Evolutionary conservation across 2,888 invertebrate genomes (phyloP).

Genomic region (Lasioglossum oenotherae): DNA sequence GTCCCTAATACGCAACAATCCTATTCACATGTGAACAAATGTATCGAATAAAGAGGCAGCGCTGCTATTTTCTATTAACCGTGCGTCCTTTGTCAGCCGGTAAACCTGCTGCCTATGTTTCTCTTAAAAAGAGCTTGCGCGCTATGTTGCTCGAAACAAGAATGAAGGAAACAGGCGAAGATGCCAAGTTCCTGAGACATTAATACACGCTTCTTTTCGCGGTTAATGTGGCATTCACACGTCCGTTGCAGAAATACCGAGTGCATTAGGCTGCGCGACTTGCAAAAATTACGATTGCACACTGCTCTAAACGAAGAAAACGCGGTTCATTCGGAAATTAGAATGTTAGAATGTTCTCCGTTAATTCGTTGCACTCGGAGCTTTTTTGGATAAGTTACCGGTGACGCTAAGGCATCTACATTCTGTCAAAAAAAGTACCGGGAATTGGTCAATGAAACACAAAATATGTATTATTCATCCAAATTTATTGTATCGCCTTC

Average conservation of each 20-base stretch:
- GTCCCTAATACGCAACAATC: constrained; percentile 7
- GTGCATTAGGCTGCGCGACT: neutral
- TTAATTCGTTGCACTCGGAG: neutral
- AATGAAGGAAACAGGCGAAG: neutral
- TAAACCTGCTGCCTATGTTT: neutral
- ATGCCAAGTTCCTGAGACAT: constrained; percentile 27
- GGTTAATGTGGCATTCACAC: constrained; percentile 2
- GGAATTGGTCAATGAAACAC: too few relatives aligned
- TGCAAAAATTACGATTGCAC: neutral
- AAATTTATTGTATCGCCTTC: too few relatives aligned
- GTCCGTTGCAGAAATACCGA: neutral
- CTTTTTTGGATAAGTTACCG: neutral
- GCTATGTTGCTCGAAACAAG: constrained; percentile 2
- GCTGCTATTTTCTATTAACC: constrained; percentile 64
- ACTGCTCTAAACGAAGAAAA: neutral
- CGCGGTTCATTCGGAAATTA: neutral
- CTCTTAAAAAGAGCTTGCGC: neutral
- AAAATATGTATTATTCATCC: too few relatives aligned
- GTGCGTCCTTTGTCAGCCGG: neutral
- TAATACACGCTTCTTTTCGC: constrained; percentile 19
- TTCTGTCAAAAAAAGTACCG: too few relatives aligned
- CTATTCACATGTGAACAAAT: constrained; percentile 38
- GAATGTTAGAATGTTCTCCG: neutral
- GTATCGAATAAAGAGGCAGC: constrained; percentile 59
- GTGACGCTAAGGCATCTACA: neutral